Evolutionary conservation across 2,113 vertebrate genomes (phyloP), one percentile per base, ranked within the genome.

Genomic region (Coregonus clupeaformis): DNA sequence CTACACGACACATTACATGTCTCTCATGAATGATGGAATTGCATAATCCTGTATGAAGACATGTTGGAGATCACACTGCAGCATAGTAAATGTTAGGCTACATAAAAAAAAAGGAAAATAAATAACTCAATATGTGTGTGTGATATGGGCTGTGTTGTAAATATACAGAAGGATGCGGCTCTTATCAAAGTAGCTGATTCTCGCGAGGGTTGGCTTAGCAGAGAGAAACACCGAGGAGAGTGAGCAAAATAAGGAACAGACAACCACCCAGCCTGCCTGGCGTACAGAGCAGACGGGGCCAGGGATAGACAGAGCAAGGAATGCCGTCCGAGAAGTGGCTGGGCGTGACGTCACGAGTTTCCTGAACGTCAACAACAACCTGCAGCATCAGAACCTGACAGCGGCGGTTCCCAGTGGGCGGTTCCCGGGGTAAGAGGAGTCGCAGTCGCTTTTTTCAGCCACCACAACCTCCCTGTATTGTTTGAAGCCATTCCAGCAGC

Each of bases 331-430:
- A 77, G 77, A 71, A 75, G 81, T 85, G 81, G 59, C 76, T 64
- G 77, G 6, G 57, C 69, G 85, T 94, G 93, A 95, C 94, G 94
- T 95, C 93, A 94, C 91, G 81, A 89, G 89, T 90, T 90, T 91
- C 90, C 91, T 91, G 89, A 93, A 92, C 94, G 92, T 94, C 92
- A 92, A 91, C 87, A 94, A 91, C 92, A 92, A 89, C 68, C 79
- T 77, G 79, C 77, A 64, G 77, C 76, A 76, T 89, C 87, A 83
- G 82, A 32, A 47, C 67, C 36, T 68, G 82, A 71, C 80, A 82
- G 82, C 77, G 80, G 71, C 79, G 68, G 80, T 57, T 75, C 71
- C 71, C 67, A 20, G 18, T 20, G 4, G 52, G 52, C 52, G 52
- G 36, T 42, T 42, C 36, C 9, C 9, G 36, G 36, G 7, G 49